Base-by-base conservation (phyloP, 2,888 invertebrate genomes). In the Dryobota labecula region DNA sequence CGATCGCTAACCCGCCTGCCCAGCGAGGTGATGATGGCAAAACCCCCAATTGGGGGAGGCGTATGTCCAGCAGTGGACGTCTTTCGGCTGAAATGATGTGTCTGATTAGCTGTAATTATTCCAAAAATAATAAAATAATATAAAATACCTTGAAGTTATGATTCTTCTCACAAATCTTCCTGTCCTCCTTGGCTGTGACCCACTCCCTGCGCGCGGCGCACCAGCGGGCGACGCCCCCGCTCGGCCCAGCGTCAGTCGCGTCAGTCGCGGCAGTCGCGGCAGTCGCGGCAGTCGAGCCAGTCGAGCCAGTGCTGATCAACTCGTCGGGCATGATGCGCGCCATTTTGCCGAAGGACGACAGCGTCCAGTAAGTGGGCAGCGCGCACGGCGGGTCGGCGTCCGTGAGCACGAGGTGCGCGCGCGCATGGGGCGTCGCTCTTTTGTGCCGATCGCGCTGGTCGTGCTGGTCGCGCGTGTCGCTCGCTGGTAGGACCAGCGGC, bases 361-460 rank as follows among this genome's bases (percentile, higher is more conserved):
- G 27, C 53, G 75, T 53, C 78, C 62, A 70, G 78, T 76, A 73
- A 18, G 58, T 76, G 57, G 71, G 74, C 51, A 49, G 49, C 20
- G 0, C 24, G 45, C 57, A 38, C 6, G 71, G 77, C 43, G 18
- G n/a, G 2, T 36, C 47, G 18, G 65, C 76, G 47, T 75, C 73
- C 5, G 56, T 75, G 9, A 76, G 56, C 27, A 75, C 53, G 11
- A 75, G 58, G 60, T 47, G 41, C 2, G 47, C 45, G 53, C 45
- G 38, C n/a, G 51, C 30, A 24, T 13, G 2, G 1, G 38, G 47
- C 0, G 1, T 0, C 0, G 30, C 54, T n/a, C n/a, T n/a, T n/a
- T n/a, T n/a, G n/a, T n/a, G n/a, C 0, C 24, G 9, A 2, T 2
- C 1, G 49, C 0, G 9, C 20, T 1, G 0, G 9, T 0, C 3